Conservation (phyloP, 2,888 invertebrate species). For the Tachina fera region DNA sequence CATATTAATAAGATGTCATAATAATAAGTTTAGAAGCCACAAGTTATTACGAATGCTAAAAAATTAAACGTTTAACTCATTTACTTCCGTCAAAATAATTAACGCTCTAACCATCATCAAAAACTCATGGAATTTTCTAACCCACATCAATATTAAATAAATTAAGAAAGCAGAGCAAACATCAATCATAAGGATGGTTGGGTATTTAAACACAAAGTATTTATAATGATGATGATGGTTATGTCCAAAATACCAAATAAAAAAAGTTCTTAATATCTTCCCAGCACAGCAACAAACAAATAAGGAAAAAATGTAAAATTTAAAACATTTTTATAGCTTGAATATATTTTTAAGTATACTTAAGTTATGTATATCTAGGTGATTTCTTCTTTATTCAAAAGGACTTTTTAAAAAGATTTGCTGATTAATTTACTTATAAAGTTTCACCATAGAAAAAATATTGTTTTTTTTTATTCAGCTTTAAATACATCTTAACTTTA, state of each 20-base stretch:
- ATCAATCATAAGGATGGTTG: slow-evolving; percentile 43
- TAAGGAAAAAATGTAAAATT: too few relatives aligned
- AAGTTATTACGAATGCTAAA: slow-evolving; percentile 1
- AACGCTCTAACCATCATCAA: neutral
- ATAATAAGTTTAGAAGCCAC: slow-evolving; percentile 64
- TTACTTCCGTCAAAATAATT: neutral
- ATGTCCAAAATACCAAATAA: neutral
- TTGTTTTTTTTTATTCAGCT: too few relatives aligned
- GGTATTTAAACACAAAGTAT: slow-evolving; percentile 37
- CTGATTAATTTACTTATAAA: too few relatives aligned
- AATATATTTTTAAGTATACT: neutral
- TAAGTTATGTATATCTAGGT: neutral
- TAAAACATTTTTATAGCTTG: neutral
- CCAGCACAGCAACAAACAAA: neutral
- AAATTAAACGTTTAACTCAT: slow-evolving; percentile 21
- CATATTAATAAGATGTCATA: slow-evolving; percentile 66
- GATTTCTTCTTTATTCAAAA: neutral
- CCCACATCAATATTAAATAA: neutral
- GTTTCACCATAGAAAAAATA: too few relatives aligned
- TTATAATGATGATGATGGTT: neutral
- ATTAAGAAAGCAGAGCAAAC: slow-evolving; percentile 4
- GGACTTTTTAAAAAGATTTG: neutral
- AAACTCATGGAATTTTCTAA: slow-evolving; percentile 12
- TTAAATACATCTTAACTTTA: too few relatives aligned
- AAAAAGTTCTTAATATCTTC: neutral